Conservation (phyloP, 2,797 vertebrate genomes). For the Arrhamphus sclerolepis region DNA sequence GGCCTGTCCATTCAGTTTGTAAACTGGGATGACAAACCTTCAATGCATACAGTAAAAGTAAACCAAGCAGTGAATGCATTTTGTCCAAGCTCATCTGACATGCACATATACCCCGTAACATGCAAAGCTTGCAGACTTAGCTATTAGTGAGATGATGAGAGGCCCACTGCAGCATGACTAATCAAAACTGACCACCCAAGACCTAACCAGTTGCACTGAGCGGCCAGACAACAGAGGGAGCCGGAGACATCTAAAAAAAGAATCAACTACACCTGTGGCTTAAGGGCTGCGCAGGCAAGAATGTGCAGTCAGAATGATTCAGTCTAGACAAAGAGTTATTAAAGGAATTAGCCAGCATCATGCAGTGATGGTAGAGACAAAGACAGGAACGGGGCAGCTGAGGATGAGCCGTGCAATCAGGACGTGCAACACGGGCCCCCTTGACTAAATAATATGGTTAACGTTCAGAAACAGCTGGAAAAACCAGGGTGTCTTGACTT, state of each 20-base stretch:
- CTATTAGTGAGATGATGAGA: not conserved
- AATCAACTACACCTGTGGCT: constrained; percentile 42
- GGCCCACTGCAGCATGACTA: not conserved
- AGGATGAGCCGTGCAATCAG: constrained; percentile 21
- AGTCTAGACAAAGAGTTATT: constrained; percentile 55
- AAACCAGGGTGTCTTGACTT: too few species aligned
- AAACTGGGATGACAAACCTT: constrained; percentile 10
- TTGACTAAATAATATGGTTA: not conserved
- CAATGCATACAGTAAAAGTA: not conserved
- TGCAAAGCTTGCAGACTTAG: not conserved
- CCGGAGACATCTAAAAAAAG: constrained; percentile 40
- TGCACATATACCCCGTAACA: not conserved
- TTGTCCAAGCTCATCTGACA: not conserved
- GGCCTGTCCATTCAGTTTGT: not conserved
- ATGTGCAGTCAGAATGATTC: constrained; percentile 9
- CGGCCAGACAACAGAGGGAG: constrained; percentile 11
- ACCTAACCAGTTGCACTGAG: constrained; percentile 6
- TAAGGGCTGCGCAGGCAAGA: constrained; percentile 2
- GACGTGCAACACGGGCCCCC: not conserved
- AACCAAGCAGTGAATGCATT: not conserved
- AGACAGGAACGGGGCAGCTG: constrained; percentile 41
- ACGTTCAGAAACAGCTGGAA: too few species aligned
- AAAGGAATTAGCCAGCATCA: constrained; percentile 27
- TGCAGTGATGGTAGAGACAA: constrained; percentile 22
- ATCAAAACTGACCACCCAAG: constrained; percentile 38